phyloP scores from a whole-genome alignment of 1,140 invertebrate genomes.

The Drosophila quadrilineata region DNA sequence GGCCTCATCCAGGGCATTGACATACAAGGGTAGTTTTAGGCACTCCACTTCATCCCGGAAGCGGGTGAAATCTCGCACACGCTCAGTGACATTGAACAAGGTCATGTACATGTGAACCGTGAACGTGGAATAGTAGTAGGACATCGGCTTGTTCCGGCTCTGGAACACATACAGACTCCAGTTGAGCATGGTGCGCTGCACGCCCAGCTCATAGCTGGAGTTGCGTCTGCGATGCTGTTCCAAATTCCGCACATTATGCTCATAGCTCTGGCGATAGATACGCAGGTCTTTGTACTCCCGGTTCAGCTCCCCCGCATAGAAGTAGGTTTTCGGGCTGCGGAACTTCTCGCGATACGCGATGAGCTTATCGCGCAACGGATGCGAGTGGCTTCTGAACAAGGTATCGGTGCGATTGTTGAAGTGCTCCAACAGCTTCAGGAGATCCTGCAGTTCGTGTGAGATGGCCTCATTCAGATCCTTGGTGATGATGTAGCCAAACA shows the following conservation, averaged over 20 bases:
- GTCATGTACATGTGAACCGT: constrained; percentile 74
- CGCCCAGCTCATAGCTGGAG: constrained; percentile 66
- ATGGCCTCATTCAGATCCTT: constrained; percentile 46
- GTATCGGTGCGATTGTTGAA: constrained; percentile 41
- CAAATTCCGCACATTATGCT: constrained; percentile 67
- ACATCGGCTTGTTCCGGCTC: constrained; percentile 73
- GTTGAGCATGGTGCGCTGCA: constrained; percentile 67
- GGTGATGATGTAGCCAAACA: constrained; percentile 72
- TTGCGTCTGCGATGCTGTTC: constrained; percentile 57
- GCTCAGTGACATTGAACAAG: constrained; percentile 61
- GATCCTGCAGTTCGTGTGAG: constrained; percentile 52
- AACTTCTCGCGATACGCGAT: constrained; percentile 59
- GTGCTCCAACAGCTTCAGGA: constrained; percentile 43
- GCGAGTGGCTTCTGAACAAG: constrained; percentile 9
- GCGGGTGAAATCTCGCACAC: constrained; percentile 45
- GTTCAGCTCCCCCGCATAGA: constrained; percentile 52
- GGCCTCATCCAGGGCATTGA: constrained; percentile 70
- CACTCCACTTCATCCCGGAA: constrained; percentile 65
- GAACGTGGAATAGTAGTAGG: constrained; percentile 71
- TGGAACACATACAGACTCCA: constrained; percentile 74
- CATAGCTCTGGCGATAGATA: constrained; percentile 72
- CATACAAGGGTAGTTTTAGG: constrained; percentile 66
- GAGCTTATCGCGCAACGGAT: constrained; percentile 48
- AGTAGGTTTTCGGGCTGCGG: constrained; percentile 52
- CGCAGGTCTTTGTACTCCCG: constrained; percentile 48